Conservation (phyloP, 2,113 vertebrate species). For the Todiramphus saurophagus region DNA sequence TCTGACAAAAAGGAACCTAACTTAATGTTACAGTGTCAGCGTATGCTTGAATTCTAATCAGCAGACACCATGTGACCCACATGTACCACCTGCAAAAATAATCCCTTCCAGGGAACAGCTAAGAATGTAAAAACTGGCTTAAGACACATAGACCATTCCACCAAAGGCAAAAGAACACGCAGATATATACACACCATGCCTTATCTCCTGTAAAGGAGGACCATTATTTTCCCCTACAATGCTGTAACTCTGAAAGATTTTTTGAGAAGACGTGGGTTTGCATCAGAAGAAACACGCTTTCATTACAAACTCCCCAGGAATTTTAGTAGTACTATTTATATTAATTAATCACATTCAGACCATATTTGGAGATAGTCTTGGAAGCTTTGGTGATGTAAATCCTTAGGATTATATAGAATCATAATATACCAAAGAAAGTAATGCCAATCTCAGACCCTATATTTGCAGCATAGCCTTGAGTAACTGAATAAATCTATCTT, state of each 20-base stretch:
- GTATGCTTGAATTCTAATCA: not conserved
- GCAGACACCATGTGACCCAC: not conserved
- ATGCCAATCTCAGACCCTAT: not conserved
- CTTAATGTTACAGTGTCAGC: accelerated
- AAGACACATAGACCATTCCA: accelerated
- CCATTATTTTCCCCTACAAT: not conserved
- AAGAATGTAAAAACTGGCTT: not conserved
- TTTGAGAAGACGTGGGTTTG: not conserved
- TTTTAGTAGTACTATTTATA: not conserved
- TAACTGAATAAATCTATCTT: not conserved
- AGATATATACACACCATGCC: not conserved
- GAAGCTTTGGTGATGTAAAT: not conserved
- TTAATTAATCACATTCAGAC: not conserved
- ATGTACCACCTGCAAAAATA: not conserved
- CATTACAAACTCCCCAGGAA: not conserved
- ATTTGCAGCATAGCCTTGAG: not conserved
- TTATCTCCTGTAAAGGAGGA: not conserved
- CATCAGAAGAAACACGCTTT: not conserved
- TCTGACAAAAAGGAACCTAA: not conserved
- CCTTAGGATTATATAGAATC: not conserved
- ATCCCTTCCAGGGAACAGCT: not conserved
- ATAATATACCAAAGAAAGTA: not conserved
- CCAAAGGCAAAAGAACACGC: not conserved
- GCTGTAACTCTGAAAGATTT: not conserved
- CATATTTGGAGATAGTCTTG: not conserved